Evolutionary conservation across 2,797 vertebrate species (phyloP).

Genomic region (Intellagama lesueurii): DNA sequence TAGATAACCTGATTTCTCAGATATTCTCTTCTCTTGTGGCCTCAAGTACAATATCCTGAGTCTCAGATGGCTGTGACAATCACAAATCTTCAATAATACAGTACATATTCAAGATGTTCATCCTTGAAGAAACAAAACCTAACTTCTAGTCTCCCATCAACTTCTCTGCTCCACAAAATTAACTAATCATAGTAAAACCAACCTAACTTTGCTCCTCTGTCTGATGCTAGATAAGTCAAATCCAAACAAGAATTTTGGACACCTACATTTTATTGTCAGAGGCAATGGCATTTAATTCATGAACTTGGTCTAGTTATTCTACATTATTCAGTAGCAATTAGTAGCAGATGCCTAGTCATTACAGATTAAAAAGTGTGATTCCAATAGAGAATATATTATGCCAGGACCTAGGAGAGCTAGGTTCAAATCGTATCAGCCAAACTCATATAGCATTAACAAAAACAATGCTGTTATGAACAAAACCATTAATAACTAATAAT

Average conservation of each 20-base stretch:
- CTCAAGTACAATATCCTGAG: neutral
- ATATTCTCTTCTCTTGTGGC: neutral
- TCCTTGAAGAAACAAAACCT: neutral
- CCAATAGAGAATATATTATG: neutral
- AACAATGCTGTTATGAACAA: neutral
- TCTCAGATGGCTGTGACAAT: neutral
- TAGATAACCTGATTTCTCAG: neutral
- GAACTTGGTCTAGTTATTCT: neutral
- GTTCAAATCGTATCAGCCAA: neutral
- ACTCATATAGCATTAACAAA: neutral
- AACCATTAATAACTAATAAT: neutral
- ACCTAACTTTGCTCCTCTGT: neutral
- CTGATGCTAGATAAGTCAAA: neutral
- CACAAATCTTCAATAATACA: neutral
- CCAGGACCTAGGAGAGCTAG: neutral
- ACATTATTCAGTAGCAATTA: neutral
- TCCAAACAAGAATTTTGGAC: neutral
- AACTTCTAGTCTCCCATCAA: no score
- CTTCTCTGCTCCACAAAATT: neutral
- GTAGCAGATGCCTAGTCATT: neutral
- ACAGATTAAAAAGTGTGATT: neutral
- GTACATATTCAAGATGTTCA: no score
- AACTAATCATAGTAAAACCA: neutral
- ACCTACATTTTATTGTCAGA: neutral
- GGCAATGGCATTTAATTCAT: neutral